Evolutionary conservation across 1,140 invertebrate genomes (phyloP).

Genomic region (Temnothorax nylanderi): DNA sequence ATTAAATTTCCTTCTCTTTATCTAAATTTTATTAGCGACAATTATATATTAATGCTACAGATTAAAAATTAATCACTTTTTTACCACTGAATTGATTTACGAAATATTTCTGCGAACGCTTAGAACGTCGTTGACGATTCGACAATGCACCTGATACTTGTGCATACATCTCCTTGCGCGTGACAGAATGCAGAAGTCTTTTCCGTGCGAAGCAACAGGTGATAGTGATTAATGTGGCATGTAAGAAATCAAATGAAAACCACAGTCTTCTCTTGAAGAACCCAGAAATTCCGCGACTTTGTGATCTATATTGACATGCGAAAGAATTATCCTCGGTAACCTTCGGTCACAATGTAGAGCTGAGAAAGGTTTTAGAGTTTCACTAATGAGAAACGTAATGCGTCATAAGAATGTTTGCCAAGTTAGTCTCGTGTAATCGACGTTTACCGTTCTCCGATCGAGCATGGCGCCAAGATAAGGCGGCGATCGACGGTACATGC

Average conservation of each 20-base stretch:
- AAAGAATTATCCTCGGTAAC: not conserved
- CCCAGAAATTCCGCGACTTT: not conserved
- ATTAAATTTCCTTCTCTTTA: not conserved
- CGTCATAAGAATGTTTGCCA: not conserved
- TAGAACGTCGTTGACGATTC: not conserved
- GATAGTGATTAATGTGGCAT: constrained; percentile 41
- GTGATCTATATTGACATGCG: not conserved
- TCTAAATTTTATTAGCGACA: not conserved
- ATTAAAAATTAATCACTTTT: constrained; percentile 12
- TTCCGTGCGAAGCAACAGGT: constrained; percentile 42
- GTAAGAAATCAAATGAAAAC: constrained; percentile 31
- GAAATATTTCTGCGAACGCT: not conserved
- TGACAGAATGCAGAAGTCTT: constrained; percentile 45
- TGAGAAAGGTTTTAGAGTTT: not conserved
- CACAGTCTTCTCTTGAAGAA: constrained; percentile 19
- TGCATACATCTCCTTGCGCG: constrained; percentile 16
- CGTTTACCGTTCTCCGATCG: not conserved
- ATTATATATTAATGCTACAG: not conserved
- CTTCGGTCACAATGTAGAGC: not conserved
- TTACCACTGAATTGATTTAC: not conserved
- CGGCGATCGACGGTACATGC: constrained; percentile 43
- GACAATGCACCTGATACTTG: not conserved
- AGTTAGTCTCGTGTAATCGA: not conserved
- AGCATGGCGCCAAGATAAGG: constrained; percentile 21
- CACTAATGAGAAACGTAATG: not conserved